These are phyloP conservation scores for Patella vulgata DNA, from an alignment of 1,140 invertebrate species.

Conservation along the genomic window DNA sequence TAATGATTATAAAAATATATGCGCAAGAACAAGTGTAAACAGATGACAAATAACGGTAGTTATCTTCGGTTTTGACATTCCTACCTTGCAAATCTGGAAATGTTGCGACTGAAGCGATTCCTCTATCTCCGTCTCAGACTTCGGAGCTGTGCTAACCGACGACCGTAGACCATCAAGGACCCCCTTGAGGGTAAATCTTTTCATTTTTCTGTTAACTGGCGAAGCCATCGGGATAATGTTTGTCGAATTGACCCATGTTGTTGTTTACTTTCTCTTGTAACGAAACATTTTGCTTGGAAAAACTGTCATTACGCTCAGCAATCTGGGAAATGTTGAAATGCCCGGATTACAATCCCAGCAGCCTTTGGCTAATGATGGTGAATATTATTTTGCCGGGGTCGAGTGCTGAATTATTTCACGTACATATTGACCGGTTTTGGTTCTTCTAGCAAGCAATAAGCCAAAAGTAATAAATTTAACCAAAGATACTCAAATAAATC, in stretches of 20 bases:
- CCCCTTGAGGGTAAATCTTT: conserved; percentile 55
- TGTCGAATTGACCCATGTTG: too few relatives aligned
- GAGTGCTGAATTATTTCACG: not conserved
- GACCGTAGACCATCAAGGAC: conserved; percentile 54
- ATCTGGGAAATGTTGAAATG: conserved; percentile 22
- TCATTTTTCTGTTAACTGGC: conserved; percentile 46
- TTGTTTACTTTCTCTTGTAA: too few relatives aligned
- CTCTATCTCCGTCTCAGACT: conserved; percentile 57
- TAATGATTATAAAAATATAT: too few relatives aligned
- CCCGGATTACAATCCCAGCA: conserved; percentile 31
- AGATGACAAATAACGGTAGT: too few relatives aligned
- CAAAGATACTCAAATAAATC: too few relatives aligned
- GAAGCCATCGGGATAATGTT: conserved; percentile 7
- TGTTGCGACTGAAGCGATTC: conserved; percentile 57
- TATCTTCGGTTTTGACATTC: too few relatives aligned
- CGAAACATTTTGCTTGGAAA: too few relatives aligned
- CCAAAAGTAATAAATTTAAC: too few relatives aligned
- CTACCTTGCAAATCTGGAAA: conserved; percentile 60
- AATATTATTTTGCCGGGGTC: too few relatives aligned
- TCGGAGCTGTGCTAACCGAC: conserved; percentile 51
- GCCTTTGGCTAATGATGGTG: not conserved
- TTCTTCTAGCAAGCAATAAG: too few relatives aligned
- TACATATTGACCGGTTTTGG: not conserved
- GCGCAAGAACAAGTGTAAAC: too few relatives aligned
- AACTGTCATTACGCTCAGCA: not conserved